Evolutionary conservation across 2,113 vertebrate species (phyloP).

Genomic region (Montifringilla adamsi): DNA sequence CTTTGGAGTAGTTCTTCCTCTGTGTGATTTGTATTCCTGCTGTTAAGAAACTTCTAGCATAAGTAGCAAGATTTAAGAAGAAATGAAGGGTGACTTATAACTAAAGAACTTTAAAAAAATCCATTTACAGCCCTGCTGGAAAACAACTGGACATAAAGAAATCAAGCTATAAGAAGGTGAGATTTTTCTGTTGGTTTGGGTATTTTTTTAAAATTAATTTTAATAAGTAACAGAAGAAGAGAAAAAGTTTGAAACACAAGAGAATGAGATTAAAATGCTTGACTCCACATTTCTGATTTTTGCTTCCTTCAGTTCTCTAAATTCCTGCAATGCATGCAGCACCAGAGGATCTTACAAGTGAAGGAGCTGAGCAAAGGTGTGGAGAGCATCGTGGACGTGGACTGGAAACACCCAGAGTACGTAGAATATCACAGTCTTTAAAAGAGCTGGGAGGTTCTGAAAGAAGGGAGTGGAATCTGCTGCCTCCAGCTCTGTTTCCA

Average conservation of each 20-base stretch:
- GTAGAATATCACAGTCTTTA: neutral
- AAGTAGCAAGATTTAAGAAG: neutral
- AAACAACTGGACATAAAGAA: conserved; percentile 92
- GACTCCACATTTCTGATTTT: neutral
- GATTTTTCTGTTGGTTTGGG: neutral
- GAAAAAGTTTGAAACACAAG: neutral
- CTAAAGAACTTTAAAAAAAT: conserved; percentile 18
- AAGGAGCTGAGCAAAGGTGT: conserved; percentile 94
- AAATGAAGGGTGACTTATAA: neutral
- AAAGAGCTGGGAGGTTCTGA: neutral
- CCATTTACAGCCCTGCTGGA: conserved; percentile 82
- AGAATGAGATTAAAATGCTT: neutral
- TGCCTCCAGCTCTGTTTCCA: neutral
- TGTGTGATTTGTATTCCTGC: neutral
- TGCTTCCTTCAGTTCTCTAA: conserved; percentile 85
- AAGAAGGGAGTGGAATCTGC: neutral
- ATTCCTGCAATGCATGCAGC: conserved; percentile 90
- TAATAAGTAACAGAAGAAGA: neutral
- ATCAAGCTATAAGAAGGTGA: conserved; percentile 97
- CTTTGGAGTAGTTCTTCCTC: neutral
- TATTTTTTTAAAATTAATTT: neutral
- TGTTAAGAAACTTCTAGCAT: conserved; percentile 9
- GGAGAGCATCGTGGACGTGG: conserved; percentile 92
- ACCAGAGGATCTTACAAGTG: conserved; percentile 83
- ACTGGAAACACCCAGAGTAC: conserved; percentile 91